Evolutionary conservation across 2,797 vertebrate genomes (phyloP).

Genomic region (Protosalanx chinensis): DNA sequence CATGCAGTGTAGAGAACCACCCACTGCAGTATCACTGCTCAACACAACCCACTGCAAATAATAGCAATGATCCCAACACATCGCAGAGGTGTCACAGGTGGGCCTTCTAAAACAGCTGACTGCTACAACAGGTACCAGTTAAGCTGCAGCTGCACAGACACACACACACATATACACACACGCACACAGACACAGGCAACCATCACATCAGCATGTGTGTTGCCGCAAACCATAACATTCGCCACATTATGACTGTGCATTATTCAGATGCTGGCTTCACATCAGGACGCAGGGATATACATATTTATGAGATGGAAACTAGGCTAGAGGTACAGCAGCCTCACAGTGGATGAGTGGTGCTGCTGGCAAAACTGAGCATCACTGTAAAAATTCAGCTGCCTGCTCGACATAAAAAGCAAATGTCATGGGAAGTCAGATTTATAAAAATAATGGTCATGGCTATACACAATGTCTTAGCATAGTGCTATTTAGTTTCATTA

Average conservation of each 20-base stretch:
- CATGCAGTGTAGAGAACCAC: conserved; percentile 8
- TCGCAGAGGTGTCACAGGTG: conserved; percentile 21
- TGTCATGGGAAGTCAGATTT: not conserved
- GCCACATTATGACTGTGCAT: conserved; percentile 47
- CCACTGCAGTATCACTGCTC: conserved; percentile 18
- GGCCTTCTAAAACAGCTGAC: not conserved
- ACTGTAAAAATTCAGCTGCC: conserved; percentile 9
- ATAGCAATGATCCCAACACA: not conserved
- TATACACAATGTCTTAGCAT: not conserved
- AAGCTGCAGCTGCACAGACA: conserved; percentile 3
- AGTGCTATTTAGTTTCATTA: not conserved
- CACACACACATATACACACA: conserved; percentile 8
- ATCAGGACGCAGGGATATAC: conserved; percentile 37
- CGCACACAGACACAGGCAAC: conserved; percentile 1
- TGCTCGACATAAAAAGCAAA: not conserved
- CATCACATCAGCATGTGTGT: conserved; percentile 5
- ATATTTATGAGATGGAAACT: conserved; percentile 44
- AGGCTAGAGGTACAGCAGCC: conserved; percentile 4
- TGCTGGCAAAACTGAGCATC: not conserved
- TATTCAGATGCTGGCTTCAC: conserved; percentile 48
- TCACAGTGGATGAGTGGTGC: conserved; percentile 5
- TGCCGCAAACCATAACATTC: conserved; percentile 24
- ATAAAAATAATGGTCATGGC: not conserved
- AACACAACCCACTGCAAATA: not conserved
- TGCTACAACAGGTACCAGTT: not conserved